phyloP scores from a whole-genome alignment of 2,888 invertebrate genomes.

The Apodemia duryi region DNA sequence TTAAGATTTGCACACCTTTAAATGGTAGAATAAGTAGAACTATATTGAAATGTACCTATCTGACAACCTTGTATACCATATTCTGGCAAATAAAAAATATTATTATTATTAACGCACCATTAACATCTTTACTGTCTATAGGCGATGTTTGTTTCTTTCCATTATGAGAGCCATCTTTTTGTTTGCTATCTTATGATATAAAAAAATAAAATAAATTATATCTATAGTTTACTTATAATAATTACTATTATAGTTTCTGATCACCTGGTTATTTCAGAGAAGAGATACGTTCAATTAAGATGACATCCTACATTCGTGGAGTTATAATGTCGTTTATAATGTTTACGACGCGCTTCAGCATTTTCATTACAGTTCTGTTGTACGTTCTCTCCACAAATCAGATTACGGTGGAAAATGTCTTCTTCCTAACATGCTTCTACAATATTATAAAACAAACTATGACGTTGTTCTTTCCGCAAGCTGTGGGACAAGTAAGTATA shows the following conservation, averaged over 20 bases:
- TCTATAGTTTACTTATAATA: no score
- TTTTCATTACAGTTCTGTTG: constrained; percentile 83
- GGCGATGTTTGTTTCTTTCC: no score
- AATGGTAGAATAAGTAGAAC: no score
- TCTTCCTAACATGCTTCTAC: constrained; percentile 85
- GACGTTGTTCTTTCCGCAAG: constrained; percentile 84
- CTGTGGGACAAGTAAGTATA: constrained; percentile 60
- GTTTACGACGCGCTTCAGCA: constrained; percentile 82
- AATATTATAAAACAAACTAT: constrained; percentile 85
- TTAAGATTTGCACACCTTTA: no score
- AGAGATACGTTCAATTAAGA: constrained; percentile 62
- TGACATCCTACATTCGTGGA: constrained; percentile 78
- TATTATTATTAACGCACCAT: no score
- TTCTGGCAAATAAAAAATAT: no score
- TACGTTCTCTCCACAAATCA: constrained; percentile 80
- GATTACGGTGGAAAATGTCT: constrained; percentile 85
- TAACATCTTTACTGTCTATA: no score
- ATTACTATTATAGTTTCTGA: background rate
- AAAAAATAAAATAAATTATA: no score
- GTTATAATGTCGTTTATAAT: constrained; percentile 81
- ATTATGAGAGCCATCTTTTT: no score
- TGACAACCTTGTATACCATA: no score
- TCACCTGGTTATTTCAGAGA: constrained; percentile 38
- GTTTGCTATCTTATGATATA: no score
- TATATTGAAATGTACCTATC: no score